Evolutionary conservation across 1,140 invertebrate genomes (phyloP).

Genomic region (Drosophila sp.): DNA sequence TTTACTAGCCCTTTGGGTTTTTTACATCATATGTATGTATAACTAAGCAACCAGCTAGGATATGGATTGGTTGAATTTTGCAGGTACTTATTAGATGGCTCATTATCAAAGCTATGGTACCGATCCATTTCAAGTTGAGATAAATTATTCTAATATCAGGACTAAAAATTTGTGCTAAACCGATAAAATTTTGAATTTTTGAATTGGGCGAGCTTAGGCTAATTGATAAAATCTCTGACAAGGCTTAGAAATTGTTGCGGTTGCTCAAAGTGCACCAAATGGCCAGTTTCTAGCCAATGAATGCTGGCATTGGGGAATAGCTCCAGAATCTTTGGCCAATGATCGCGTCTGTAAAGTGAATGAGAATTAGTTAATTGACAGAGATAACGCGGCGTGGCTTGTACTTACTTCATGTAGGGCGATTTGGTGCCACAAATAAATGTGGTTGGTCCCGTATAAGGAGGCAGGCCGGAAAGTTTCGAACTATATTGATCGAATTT

Average conservation of each 20-base stretch:
- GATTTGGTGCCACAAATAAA: constrained; percentile 93
- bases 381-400: constrained; percentile 41
- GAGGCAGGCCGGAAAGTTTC: constrained; percentile 79
- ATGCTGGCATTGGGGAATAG: constrained; percentile 91
- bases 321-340: constrained; percentile 87
- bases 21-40: too few species aligned
- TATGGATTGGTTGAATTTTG: too few species aligned
- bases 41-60: too few species aligned
- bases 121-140: background rate
- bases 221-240: constrained; percentile 84
- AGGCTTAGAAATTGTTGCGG: constrained; percentile 90
- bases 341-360: constrained; percentile 84
- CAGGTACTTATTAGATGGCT: background rate
- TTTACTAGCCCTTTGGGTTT: too few species aligned
- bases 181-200: constrained; percentile 13
- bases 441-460: constrained; percentile 88
- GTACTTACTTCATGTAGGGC: constrained; percentile 88
- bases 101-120: background rate
- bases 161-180: constrained; percentile 26
- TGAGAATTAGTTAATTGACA: constrained; percentile 22
- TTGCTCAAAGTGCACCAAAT: constrained; percentile 96
- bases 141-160: constrained; percentile 17
- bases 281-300: constrained; percentile 90
- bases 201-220: background rate
- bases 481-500: constrained; percentile 87